A percentile compares a stretch with the other conserved stretches of the same genome.
Conservation (phyloP, 2,888 invertebrate genomes). For the Coelopa pilipes region DNA sequence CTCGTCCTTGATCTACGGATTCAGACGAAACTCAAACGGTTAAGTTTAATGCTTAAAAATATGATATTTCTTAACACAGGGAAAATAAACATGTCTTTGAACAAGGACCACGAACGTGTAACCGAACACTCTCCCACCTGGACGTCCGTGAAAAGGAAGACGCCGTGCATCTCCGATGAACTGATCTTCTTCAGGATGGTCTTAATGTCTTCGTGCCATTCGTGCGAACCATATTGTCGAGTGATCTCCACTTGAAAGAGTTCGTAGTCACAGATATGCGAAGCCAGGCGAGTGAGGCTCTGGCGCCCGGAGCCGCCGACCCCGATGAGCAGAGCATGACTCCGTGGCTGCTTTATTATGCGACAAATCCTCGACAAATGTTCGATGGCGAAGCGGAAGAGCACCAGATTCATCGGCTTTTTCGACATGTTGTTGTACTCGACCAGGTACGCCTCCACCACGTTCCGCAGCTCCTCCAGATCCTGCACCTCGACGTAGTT, state of each 20-base stretch:
- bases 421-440: slow-evolving; percentile 96
- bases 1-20: slow-evolving; percentile 86
- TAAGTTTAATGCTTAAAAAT: background rate
- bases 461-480: slow-evolving; percentile 80
- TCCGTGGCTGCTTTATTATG: slow-evolving; percentile 90
- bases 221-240: slow-evolving; percentile 81
- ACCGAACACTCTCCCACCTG: slow-evolving; percentile 71
- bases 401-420: slow-evolving; percentile 94
- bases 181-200: slow-evolving; percentile 82
- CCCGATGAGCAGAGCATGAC: slow-evolving; percentile 89
- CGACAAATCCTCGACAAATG: slow-evolving; percentile 92
- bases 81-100: background rate
- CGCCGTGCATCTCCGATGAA: slow-evolving; percentile 85
- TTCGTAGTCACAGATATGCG: slow-evolving; percentile 95
- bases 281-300: slow-evolving; percentile 87
- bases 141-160: slow-evolving; percentile 90
- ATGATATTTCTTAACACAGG: background rate
- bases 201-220: slow-evolving; percentile 95
- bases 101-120: background rate
- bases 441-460: slow-evolving; percentile 87
- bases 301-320: slow-evolving; percentile 95
- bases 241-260: slow-evolving; percentile 92
- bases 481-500: slow-evolving; percentile 90
- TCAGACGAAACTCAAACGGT: background rate
- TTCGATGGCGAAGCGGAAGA: slow-evolving; percentile 94